phyloP scores from a whole-genome alignment of 2,888 invertebrate genomes.

The Endomychus coccineus region DNA sequence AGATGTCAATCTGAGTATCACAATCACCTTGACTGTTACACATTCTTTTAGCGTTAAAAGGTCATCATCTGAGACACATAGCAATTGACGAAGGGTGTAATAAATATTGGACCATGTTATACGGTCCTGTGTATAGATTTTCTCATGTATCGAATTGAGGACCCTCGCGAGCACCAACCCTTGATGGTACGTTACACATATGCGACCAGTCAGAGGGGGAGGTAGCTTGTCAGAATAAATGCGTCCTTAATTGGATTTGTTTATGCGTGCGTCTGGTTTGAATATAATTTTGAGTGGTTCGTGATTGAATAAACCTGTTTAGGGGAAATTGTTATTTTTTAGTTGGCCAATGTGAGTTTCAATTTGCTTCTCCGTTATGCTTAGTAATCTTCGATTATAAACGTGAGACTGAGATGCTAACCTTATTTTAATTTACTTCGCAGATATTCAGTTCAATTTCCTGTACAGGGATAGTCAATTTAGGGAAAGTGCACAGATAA shows the following conservation, averaged over 20 bases:
- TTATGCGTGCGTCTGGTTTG: constrained; percentile 39
- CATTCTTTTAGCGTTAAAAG: too few relatives aligned
- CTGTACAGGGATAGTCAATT: constrained; percentile 28
- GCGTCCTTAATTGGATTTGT: constrained; percentile 44
- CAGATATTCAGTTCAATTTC: constrained; percentile 29
- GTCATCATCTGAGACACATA: too few relatives aligned
- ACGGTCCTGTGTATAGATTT: too few relatives aligned
- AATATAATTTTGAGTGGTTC: constrained; percentile 39
- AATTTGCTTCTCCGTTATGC: constrained; percentile 6
- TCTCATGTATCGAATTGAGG: too few relatives aligned
- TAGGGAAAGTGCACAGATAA: constrained; percentile 26
- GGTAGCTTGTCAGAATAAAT: constrained; percentile 40
- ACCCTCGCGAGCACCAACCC: too few relatives aligned
- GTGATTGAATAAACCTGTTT: constrained; percentile 40
- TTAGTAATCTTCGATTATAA: neutral
- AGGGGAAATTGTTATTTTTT: constrained; percentile 38
- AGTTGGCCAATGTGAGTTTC: constrained; percentile 15
- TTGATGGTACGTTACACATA: constrained; percentile 28
- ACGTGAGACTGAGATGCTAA: constrained; percentile 9
- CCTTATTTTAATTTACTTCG: constrained; percentile 28
- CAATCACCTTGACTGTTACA: too few relatives aligned
- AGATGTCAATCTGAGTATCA: too few relatives aligned
- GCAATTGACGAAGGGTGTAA: too few relatives aligned
- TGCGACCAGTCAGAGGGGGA: constrained; percentile 37
- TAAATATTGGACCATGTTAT: too few relatives aligned